These are phyloP conservation scores for Thumatha senex DNA, from an alignment of 2,888 invertebrate species.

Conservation along the genomic window DNA sequence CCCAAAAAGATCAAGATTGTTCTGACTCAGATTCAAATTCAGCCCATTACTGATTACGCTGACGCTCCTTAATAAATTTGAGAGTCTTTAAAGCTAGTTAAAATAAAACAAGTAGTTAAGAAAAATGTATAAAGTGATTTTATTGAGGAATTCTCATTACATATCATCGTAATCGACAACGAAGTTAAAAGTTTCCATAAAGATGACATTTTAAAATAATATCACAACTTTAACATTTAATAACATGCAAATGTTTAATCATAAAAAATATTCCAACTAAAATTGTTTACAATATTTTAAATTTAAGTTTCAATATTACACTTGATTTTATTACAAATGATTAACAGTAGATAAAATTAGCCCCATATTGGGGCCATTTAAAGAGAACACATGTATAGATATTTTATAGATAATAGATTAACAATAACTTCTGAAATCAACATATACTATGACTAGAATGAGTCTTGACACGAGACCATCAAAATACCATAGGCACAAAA, in stretches of 20 bases:
- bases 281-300: no score
- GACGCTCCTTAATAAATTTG: not conserved
- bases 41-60: no score
- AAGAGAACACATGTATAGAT: not conserved
- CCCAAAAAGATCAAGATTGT: no score
- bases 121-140: constrained; percentile 79
- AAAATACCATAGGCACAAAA: no score
- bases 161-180: constrained; percentile 46
- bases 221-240: constrained; percentile 7
- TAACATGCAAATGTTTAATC: constrained; percentile 14
- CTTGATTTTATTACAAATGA: no score
- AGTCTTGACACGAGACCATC: not conserved
- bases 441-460: constrained; percentile 8
- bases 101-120: constrained; percentile 58
- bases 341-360: not conserved
- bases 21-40: no score
- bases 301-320: no score
- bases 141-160: constrained; percentile 64
- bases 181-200: constrained; percentile 32
- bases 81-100: not conserved
- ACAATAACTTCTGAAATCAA: constrained; percentile 3
- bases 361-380: not conserved
- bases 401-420: constrained; percentile 8
- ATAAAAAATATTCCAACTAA: constrained; percentile 10
- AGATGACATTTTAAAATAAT: constrained; percentile 21